Evolutionary conservation across 2,797 vertebrate genomes (phyloP).

Genomic region (Nyctibius grandis): DNA sequence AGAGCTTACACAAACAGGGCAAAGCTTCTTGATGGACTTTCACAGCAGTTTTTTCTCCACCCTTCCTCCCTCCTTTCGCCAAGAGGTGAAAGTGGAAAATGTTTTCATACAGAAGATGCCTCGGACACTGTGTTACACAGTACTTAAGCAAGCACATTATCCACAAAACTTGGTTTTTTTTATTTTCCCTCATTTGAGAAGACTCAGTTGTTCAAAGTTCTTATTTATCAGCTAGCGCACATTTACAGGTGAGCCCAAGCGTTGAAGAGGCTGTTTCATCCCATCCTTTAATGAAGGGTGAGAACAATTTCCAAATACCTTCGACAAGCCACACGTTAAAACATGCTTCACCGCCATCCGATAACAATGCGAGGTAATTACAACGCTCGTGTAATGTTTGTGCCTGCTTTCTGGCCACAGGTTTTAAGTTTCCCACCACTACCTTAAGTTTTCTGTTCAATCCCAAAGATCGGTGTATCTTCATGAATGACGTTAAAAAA

Average conservation of each 20-base stretch:
- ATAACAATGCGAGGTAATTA: background rate
- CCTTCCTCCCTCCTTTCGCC: background rate
- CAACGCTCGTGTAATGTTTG: background rate
- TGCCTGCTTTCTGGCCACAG: background rate
- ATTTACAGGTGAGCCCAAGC: background rate
- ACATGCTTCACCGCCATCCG: background rate
- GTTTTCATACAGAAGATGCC: background rate
- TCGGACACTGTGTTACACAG: background rate
- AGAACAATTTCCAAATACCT: conserved; percentile 17
- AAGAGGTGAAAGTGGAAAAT: conserved; percentile 1
- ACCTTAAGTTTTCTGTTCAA: background rate
- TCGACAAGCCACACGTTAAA: background rate
- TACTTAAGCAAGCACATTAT: background rate
- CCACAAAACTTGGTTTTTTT: rapidly evolving
- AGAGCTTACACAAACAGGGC: background rate
- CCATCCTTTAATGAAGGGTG: background rate
- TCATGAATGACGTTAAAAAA: background rate
- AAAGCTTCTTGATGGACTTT: background rate
- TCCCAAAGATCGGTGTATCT: background rate
- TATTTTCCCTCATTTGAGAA: background rate
- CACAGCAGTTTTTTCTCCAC: background rate
- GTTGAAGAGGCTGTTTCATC: background rate
- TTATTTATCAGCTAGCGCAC: background rate
- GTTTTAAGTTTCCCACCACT: background rate
- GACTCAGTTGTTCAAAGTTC: background rate